phyloP scores from a whole-genome alignment of 2,797 vertebrate genomes.

The Sebastes ruberrimus region DNA sequence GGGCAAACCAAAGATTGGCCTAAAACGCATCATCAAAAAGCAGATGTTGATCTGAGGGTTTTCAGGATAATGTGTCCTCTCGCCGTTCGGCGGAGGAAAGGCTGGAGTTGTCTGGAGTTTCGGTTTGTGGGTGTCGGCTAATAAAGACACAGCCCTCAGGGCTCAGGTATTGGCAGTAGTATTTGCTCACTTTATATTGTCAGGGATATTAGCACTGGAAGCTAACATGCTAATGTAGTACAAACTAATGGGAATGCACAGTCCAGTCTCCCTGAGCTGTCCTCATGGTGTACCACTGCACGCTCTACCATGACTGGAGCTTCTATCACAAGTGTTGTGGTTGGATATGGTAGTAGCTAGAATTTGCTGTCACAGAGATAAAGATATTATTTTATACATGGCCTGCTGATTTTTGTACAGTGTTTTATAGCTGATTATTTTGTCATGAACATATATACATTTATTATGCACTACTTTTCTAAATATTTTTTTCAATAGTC shows the following conservation, averaged over 20 bases:
- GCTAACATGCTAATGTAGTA: conserved; percentile 92
- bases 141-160: conserved; percentile 81
- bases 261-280: conserved; percentile 87
- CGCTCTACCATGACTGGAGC: conserved; percentile 91
- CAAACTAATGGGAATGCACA: conserved; percentile 91
- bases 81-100: conserved; percentile 46
- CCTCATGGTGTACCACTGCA: conserved; percentile 96
- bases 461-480: conserved; percentile 99
- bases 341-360: conserved; percentile 92
- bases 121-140: conserved; percentile 73
- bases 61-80: conserved; percentile 67
- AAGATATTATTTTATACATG: conserved; percentile 99
- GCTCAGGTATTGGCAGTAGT: conserved; percentile 87
- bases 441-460: conserved; percentile 99
- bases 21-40: conserved; percentile 83
- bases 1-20: conserved; percentile 99
- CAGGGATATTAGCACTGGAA: conserved; percentile 98
- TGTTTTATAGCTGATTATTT: conserved; percentile 99
- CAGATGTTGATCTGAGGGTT: conserved; percentile 75
- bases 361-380: conserved; percentile 99
- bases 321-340: conserved; percentile 92
- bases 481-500: conserved; percentile 99
- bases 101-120: conserved; percentile 64
- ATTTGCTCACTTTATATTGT: conserved; percentile 93
- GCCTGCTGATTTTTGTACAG: conserved; percentile 99